Evolutionary conservation across 2,113 vertebrate genomes (phyloP).

Genomic region (Fukomys damarensis): DNA sequence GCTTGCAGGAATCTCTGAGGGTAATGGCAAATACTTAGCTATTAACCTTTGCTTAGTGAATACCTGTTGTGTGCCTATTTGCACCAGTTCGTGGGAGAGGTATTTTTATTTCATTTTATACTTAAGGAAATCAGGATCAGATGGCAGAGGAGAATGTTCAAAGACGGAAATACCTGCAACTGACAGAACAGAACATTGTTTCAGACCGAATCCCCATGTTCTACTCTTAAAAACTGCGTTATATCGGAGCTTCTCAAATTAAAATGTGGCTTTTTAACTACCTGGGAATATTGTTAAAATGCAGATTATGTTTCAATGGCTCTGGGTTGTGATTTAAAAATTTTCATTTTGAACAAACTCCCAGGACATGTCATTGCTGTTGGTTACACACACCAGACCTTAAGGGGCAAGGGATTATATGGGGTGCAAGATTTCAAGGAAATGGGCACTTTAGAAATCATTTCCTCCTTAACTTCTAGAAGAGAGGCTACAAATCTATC

Average conservation of each 20-base stretch:
- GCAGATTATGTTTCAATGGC: background rate
- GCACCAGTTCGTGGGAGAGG: background rate
- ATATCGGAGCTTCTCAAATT: slow-evolving; percentile 9
- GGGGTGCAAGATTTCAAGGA: background rate
- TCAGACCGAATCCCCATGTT: background rate
- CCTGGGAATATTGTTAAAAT: background rate
- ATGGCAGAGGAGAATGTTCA: background rate
- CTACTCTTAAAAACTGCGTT: background rate
- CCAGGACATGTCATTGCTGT: background rate
- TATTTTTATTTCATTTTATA: background rate
- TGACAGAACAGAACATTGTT: background rate
- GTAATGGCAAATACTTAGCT: background rate
- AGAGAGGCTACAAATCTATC: background rate
- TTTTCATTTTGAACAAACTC: background rate
- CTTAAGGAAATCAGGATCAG: background rate
- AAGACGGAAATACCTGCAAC: background rate
- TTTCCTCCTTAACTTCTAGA: background rate
- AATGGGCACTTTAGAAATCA: background rate
- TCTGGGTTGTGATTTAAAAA: background rate
- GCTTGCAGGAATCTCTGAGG: background rate
- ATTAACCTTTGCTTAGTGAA: background rate
- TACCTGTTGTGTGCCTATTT: background rate
- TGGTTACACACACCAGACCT: background rate
- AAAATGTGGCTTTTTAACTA: background rate
- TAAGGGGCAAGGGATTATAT: background rate